A percentile compares a stretch with the other conserved stretches of the same genome.
Evolutionary conservation across 2,797 vertebrate species (phyloP).

Genomic region (Megaceryle alcyon): DNA sequence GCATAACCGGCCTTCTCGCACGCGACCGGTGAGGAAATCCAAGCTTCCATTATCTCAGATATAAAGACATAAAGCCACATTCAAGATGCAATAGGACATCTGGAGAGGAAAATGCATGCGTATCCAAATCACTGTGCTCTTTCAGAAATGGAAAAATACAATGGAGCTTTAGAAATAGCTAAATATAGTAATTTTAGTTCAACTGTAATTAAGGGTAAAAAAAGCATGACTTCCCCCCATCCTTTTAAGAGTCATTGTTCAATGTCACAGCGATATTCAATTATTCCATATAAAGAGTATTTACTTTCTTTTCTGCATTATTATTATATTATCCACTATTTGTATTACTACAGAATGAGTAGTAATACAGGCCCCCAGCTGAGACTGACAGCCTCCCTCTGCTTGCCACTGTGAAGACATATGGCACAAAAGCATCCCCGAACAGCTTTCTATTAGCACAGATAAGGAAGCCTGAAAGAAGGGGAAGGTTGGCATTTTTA

Average conservation of each 20-base stretch:
- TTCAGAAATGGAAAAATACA: conserved; percentile 55
- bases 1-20: background rate
- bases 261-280: conserved; percentile 64
- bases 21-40: conserved; percentile 9
- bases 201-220: conserved; percentile 64
- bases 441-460: conserved; percentile 30
- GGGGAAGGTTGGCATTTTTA: conserved; percentile 20
- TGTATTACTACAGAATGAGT: conserved; percentile 61
- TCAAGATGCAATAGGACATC: conserved; percentile 55
- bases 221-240: conserved; percentile 53
- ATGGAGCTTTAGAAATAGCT: conserved; percentile 70
- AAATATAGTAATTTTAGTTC: conserved; percentile 65
- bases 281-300: conserved; percentile 70
- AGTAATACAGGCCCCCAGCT: conserved; percentile 63
- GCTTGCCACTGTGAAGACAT: conserved; percentile 47
- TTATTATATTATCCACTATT: conserved; percentile 71
- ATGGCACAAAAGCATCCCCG: conserved; percentile 33
- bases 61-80: conserved; percentile 23
- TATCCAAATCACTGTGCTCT: conserved; percentile 56
- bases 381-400: conserved; percentile 61
- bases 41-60: background rate
- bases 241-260: conserved; percentile 62
- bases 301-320: conserved; percentile 69
- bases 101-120: conserved; percentile 48
- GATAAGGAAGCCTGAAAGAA: conserved; percentile 19